These are phyloP conservation scores for Coenobita brevimanus DNA, from an alignment of 1,140 invertebrate genomes.

Conservation along the genomic window DNA sequence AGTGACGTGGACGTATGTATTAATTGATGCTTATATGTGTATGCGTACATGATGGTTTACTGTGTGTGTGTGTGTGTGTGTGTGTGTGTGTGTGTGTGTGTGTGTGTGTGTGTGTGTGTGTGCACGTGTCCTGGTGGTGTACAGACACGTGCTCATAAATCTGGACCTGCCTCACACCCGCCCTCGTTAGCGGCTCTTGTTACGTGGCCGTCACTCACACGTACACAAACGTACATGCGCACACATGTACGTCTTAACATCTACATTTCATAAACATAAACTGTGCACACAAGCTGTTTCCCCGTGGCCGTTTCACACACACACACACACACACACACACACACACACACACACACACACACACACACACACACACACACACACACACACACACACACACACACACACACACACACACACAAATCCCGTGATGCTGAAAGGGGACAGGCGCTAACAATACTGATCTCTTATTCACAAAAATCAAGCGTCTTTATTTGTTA, in stretches of 20 bases:
- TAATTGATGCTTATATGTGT: too few relatives aligned
- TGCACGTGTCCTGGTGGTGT: not conserved
- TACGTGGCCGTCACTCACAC: slow-evolving; percentile 11
- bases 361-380: not conserved
- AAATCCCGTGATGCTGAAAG: too few relatives aligned
- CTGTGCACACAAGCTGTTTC: not conserved
- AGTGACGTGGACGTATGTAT: too few relatives aligned
- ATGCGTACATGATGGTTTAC: too few relatives aligned
- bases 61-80: too few relatives aligned
- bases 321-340: slow-evolving; percentile 23
- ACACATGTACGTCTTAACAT: not conserved
- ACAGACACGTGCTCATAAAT: slow-evolving; percentile 46
- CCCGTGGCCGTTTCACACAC: not conserved
- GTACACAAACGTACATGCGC: slow-evolving; percentile 20
- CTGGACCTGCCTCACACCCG: not conserved
- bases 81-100: not conserved
- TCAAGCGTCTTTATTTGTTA: too few relatives aligned
- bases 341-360: not conserved
- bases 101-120: slow-evolving; percentile 1
- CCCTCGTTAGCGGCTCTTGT: slow-evolving; percentile 55
- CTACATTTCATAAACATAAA: not conserved
- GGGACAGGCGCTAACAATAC: too few relatives aligned
- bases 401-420: too few relatives aligned
- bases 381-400: too few relatives aligned
- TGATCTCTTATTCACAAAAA: too few relatives aligned